phyloP scores from a whole-genome alignment of 2,113 vertebrate species.

The Microcebus lehilahytsara region DNA sequence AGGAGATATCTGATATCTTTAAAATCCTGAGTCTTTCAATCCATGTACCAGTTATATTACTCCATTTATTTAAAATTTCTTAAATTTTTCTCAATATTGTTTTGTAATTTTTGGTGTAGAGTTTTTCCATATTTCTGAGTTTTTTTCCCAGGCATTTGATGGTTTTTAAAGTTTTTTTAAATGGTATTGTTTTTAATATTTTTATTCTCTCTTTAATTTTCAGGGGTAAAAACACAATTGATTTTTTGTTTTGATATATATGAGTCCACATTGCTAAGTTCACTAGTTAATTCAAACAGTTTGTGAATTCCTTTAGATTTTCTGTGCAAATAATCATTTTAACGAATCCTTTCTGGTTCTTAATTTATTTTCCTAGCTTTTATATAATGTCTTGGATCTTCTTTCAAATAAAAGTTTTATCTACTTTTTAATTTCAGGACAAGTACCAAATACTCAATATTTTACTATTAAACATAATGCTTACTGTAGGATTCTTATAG shows the following conservation, averaged over 20 bases:
- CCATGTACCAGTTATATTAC: neutral
- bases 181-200: neutral
- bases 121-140: neutral
- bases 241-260: neutral
- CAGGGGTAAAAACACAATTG: neutral
- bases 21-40: neutral
- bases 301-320: neutral
- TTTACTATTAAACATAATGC: neutral
- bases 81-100: neutral
- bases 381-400: neutral
- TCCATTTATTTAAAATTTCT: neutral
- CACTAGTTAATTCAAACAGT: neutral
- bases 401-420: neutral
- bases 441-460: neutral
- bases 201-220: neutral
- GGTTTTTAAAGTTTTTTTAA: neutral
- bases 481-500: neutral
- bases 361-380: neutral
- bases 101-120: neutral
- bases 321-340: neutral
- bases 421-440: neutral
- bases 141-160: neutral
- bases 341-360: neutral
- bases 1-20: neutral
- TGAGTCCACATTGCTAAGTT: neutral